These are phyloP conservation scores for Emydura subglobosa DNA, from an alignment of 2,113 vertebrate genomes.

Conservation along the genomic window DNA sequence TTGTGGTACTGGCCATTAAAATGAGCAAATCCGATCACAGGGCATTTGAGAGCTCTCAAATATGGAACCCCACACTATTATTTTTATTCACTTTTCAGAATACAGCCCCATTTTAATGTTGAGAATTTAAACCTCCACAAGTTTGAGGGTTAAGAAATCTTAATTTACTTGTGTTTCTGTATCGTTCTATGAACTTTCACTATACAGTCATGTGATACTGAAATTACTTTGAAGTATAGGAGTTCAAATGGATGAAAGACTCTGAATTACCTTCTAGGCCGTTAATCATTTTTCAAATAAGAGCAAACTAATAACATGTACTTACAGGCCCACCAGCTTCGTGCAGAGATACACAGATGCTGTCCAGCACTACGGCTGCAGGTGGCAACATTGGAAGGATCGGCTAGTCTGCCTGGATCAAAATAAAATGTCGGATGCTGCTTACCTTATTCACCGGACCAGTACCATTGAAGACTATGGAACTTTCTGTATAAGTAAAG, in stretches of 20 bases:
- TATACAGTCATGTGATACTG: background rate
- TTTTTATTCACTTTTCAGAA: background rate
- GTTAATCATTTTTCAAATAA: background rate
- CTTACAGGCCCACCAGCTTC: slow-evolving; percentile 86
- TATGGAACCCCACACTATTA: accelerated
- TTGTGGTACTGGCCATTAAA: background rate
- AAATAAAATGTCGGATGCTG: background rate
- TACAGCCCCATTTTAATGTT: background rate
- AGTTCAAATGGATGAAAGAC: background rate
- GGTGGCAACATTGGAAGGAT: slow-evolving; percentile 48
- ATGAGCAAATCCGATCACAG: background rate
- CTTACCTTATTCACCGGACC: background rate
- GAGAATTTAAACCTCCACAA: background rate
- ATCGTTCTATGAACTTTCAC: background rate
- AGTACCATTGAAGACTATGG: background rate
- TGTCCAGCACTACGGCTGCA: slow-evolving; percentile 69
- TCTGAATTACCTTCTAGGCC: background rate
- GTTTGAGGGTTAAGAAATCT: background rate
- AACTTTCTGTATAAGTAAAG: background rate
- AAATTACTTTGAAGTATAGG: background rate
- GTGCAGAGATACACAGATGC: slow-evolving; percentile 65
- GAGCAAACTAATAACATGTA: background rate
- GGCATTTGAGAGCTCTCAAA: background rate
- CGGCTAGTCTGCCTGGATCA: slow-evolving; percentile 78
- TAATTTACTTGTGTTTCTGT: background rate